Conservation (phyloP, 1,140 invertebrate species). For the Hyposmocoma kahamanoa region DNA sequence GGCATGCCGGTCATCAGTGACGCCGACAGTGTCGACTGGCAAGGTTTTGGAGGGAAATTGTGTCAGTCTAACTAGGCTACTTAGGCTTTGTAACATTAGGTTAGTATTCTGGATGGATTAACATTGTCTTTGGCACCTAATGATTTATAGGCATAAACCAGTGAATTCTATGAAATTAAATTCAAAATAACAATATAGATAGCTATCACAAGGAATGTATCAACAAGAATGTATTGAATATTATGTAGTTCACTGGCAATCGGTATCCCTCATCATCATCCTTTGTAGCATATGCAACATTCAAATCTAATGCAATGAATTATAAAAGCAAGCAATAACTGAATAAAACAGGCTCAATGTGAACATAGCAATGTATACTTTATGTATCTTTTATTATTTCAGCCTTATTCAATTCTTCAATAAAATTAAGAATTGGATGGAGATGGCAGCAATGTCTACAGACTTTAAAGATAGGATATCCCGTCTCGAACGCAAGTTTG, state of each 20-base stretch:
- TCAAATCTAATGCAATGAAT: too few species aligned
- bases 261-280: too few species aligned
- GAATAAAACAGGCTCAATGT: too few species aligned
- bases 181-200: constrained; percentile 3
- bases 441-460: constrained; percentile 91
- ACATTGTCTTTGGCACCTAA: too few species aligned
- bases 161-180: neutral
- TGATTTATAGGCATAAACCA: too few species aligned
- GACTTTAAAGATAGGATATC: constrained; percentile 91
- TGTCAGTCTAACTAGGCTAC: constrained; percentile 91
- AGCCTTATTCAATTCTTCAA: constrained; percentile 93
- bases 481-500: constrained; percentile 92
- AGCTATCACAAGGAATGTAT: too few species aligned
- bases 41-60: constrained; percentile 90
- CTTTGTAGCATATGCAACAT: too few species aligned
- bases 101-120: constrained; percentile 56
- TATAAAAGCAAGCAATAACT: too few species aligned
- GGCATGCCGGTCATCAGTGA: constrained; percentile 86
- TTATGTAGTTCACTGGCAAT: too few species aligned
- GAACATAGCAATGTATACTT: too few species aligned
- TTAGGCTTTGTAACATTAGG: constrained; percentile 92
- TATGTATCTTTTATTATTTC: too few species aligned
- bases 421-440: constrained; percentile 96
- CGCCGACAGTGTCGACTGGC: constrained; percentile 85
- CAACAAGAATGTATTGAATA: too few species aligned